Base-by-base conservation (phyloP, 2,888 invertebrate species). In the Myathropa florea region DNA sequence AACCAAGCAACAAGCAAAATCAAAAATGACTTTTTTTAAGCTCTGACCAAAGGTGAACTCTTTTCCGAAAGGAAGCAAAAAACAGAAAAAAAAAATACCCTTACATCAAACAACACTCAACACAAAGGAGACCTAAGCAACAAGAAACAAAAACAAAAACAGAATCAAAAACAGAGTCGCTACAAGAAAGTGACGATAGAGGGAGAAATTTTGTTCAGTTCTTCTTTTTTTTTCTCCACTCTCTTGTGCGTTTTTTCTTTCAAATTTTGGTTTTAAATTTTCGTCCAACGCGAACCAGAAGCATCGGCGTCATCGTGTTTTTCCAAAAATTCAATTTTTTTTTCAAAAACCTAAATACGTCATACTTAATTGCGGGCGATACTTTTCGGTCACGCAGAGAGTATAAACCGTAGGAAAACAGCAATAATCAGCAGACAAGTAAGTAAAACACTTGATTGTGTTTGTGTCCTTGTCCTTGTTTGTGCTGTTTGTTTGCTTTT, bases 391-490 rank as follows among this genome's bases (percentile, higher is more conserved):
- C 61, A 61, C 53, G 68, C 67, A 60, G 21, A 39, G 4, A 68
- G 7, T 39, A n/a, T 64, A 30, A 24, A 64, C 30, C 4, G 30
- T 36, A 57, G 65, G 46, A 64, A 77, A 78, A 86, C 73, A 83
- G 71, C 83, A 86, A 83, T 79, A 83, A 79, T 86, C 83, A 83
- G 46, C 72, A 77, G 73, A 75, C 86, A 86, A 79, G 86, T 86
- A 86, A 86, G 86, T 86, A 77, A 72, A 33, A 61, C 80, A 82
- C 72, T 80, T 76, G 68, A 77, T 39, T 73, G 86, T 86, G 83
- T 86, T 86, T 82, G 65, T 86, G 83, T 86, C 83, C 77, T 79
- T 79, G 86, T 86, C 86, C 86, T 86, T 86, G 75, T 86, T 83
- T 83, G 81, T 82, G 85, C 77, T 85, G 81, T 77, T 70, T 61